These are phyloP conservation scores for Trissoscelio sp. DNA, from an alignment of 2,888 invertebrate genomes.

Conservation along the genomic window DNA sequence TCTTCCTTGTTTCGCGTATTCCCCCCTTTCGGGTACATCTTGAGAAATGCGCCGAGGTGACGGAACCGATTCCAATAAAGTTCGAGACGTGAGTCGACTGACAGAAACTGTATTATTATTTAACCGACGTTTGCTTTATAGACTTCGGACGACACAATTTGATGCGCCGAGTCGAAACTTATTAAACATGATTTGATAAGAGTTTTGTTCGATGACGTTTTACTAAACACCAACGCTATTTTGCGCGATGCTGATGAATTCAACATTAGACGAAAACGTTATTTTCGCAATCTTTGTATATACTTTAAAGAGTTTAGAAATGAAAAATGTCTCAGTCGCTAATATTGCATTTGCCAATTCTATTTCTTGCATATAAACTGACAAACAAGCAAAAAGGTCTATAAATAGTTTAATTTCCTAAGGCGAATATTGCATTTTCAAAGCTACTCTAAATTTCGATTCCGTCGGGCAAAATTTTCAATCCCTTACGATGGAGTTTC, in stretches of 20 bases:
- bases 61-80: conserved; percentile 82
- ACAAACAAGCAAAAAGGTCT: conserved; percentile 50
- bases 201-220: conserved; percentile 7
- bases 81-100: conserved; percentile 81
- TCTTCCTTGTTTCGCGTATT: conserved; percentile 54
- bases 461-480: conserved; percentile 64
- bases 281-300: not conserved
- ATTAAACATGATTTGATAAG: conserved; percentile 64
- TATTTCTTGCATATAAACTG: conserved; percentile 11
- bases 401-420: conserved; percentile 58
- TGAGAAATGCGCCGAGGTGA: conserved; percentile 76
- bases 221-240: conserved; percentile 21
- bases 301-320: no score
- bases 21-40: conserved; percentile 54
- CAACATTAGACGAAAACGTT: not conserved
- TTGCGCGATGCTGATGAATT: conserved; percentile 18
- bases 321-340: no score
- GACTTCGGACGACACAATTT: conserved; percentile 56
- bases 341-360: conserved; percentile 38
- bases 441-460: conserved; percentile 64
- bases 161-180: conserved; percentile 47
- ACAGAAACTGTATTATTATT: conserved; percentile 78
- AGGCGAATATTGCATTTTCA: conserved; percentile 63
- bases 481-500: conserved; percentile 68
- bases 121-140: conserved; percentile 72